phyloP scores from a whole-genome alignment of 2,113 vertebrate genomes.

The Cavia porcellus region DNA sequence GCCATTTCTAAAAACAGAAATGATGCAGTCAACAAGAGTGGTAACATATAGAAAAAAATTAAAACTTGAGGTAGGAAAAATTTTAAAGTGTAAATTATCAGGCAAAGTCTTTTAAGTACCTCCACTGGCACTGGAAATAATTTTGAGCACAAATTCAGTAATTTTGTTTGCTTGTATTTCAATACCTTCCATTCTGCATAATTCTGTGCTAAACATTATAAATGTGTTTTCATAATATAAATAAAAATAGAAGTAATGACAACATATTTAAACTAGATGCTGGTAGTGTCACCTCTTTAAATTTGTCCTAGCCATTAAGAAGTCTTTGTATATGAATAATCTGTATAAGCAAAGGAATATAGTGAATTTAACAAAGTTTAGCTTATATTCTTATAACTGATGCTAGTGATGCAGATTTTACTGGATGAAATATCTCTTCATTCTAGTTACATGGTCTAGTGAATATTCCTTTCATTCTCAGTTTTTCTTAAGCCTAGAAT shows the following conservation, averaged over 20 bases:
- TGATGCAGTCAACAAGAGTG: background rate
- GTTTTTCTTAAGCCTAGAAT: background rate
- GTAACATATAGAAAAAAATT: background rate
- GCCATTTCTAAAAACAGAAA: background rate
- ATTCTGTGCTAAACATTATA: background rate
- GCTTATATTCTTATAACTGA: background rate
- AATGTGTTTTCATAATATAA: background rate
- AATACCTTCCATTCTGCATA: background rate
- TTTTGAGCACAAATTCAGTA: background rate
- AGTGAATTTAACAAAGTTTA: background rate
- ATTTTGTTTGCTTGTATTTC: background rate
- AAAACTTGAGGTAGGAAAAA: background rate
- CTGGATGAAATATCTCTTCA: background rate
- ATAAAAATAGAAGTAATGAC: background rate
- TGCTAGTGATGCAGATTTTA: background rate
- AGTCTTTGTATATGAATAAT: background rate
- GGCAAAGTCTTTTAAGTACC: background rate
- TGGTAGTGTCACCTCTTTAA: background rate
- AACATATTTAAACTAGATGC: background rate
- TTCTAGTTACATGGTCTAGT: background rate
- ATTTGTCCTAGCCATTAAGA: background rate
- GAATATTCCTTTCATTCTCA: background rate
- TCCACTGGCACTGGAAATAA: background rate
- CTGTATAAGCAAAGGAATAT: background rate
- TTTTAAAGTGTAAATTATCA: background rate